Evolutionary conservation across 2,113 vertebrate species (phyloP).

Genomic region (Triplophysa dalaica): DNA sequence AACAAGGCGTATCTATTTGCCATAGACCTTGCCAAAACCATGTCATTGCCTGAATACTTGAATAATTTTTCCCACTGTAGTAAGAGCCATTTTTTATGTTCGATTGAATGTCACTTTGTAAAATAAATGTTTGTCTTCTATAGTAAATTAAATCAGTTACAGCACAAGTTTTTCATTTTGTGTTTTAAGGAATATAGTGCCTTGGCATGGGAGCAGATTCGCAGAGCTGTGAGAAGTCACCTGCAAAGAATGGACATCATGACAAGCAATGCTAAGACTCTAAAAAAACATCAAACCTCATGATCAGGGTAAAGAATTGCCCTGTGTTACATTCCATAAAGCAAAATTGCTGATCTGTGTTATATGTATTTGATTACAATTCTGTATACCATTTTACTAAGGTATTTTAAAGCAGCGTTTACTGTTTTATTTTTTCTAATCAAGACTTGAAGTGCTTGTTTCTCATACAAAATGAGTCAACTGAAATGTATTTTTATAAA

Average conservation of each 20-base stretch:
- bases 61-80: background rate
- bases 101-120: background rate
- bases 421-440: background rate
- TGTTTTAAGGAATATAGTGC: slow-evolving; percentile 44
- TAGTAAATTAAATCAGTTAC: background rate
- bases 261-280: background rate
- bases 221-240: slow-evolving; percentile 21
- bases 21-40: no score
- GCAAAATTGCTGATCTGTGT: background rate
- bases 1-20: no score
- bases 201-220: slow-evolving; percentile 28
- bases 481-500: background rate
- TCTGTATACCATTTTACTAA: background rate
- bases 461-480: background rate
- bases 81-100: background rate
- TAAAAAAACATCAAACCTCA: background rate
- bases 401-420: background rate
- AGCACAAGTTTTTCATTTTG: background rate
- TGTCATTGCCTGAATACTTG: no score
- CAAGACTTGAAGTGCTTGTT: slow-evolving; percentile 23
- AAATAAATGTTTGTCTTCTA: background rate
- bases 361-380: background rate
- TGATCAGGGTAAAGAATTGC: background rate
- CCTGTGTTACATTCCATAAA: background rate
- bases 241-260: slow-evolving; percentile 46